A percentile compares a stretch with the other conserved stretches of the same genome.
phyloP scores from a whole-genome alignment of 2,113 vertebrate genomes.

The Saguinus midas region DNA sequence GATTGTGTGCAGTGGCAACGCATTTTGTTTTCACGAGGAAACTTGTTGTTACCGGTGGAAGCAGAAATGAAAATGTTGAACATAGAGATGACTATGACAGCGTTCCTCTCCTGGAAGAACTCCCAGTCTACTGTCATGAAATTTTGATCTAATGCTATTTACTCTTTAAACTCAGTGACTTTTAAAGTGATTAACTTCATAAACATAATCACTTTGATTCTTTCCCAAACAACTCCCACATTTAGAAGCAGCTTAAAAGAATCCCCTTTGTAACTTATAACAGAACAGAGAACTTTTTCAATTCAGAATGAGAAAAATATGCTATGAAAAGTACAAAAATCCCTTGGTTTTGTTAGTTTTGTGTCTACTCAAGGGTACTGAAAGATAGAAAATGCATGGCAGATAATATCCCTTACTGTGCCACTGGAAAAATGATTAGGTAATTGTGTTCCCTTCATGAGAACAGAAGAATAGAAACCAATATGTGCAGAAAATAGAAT shows the following conservation, averaged over 20 bases:
- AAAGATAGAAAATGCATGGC: not conserved
- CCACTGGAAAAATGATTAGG: not conserved
- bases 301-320: not conserved
- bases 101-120: not conserved
- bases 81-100: not conserved
- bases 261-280: not conserved
- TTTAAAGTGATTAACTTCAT: constrained; percentile 37
- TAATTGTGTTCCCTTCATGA: not conserved
- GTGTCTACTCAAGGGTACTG: not conserved
- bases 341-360: not conserved
- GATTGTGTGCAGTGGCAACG: constrained; percentile 31
- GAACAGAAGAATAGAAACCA: not conserved
- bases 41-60: constrained; percentile 47
- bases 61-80: constrained; percentile 33
- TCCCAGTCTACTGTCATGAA: not conserved
- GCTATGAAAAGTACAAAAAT: not conserved
- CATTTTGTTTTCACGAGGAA: not conserved
- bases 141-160: constrained; percentile 11
- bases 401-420: not conserved
- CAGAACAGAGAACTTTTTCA: not conserved
- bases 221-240: constrained; percentile 14
- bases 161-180: constrained; percentile 19
- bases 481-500: not conserved
- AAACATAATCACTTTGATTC: constrained; percentile 26
- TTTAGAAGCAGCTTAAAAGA: constrained; percentile 26